Base-by-base conservation (phyloP, 2,888 invertebrate species). In the Agonopterix alstromeriana region DNA sequence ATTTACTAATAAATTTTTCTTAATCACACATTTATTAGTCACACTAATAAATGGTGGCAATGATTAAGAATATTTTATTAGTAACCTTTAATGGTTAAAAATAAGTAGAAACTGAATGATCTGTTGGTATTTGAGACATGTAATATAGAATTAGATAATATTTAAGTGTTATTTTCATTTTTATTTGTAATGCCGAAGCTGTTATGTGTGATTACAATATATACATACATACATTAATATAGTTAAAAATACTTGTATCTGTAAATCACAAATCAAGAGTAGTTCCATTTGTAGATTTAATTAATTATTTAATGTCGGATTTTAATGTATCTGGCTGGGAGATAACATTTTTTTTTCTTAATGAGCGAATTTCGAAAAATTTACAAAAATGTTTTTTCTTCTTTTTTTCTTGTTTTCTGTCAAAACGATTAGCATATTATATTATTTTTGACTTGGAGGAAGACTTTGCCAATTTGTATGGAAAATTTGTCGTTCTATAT, bases 151-250 rank as follows among this genome's bases (percentile, higher is more conserved):
- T 58, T 73, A 64, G 55, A 44, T 61, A 27, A 27, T 27, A 59
- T 50, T 45, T 80, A 85, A 85, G 80, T 83, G 86, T 85, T 86
- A 80, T 67, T 76, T 77, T 78, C 61, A 53, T 55, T 67, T 63
- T 67, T 49, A 65, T 65, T 67, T 69, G 61, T 64, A 61, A 56
- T 61, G 62, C 53, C 48, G 55, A 60, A 8, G 54, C 59, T 72
- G 68, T 77, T 73, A 59, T 58, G 71, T 77, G 77, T 76, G 72
- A 72, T 67, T 70, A 67, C 71, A 65, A 63, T 65, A 65, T 66
- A 36, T 36, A 43, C 17, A 43, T 17, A 44, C 17, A 42, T 48
- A 46, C 17, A 17, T 17, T 46, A 44, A 10, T 45, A 50, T 46
- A 52, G 45, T 45, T 44, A 48, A 38, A 49, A 46, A 42, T 42